Evolutionary conservation across 2,797 vertebrate species (phyloP), one percentile per base, ranked within the genome.

Genomic region (Melanotaenia pygmaea): DNA sequence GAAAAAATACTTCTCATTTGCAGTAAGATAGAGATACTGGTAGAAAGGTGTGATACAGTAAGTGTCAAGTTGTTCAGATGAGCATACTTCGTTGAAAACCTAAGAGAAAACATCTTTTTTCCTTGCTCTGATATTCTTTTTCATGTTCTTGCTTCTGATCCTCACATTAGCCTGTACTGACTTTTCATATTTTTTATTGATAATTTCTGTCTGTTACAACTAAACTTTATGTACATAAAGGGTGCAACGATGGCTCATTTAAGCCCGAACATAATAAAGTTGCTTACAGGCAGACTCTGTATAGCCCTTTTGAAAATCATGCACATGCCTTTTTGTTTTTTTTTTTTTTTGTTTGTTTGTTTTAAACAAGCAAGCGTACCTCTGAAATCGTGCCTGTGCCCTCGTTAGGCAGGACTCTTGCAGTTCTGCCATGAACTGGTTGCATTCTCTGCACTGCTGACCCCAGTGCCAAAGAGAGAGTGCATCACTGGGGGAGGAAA

Each of bases 21-120:
- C 28, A 0, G 11, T 34, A 51, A 70, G 61, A 22, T 59, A 14
- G 20, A 64, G 63, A 62, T 59, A 63, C 18, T 26, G 38, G 67
- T 38, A 61, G 57, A 76, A 70, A 32, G 43, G 38, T 81, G 71
- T 68, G 72, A 83, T 75, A 47, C 72, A 83, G 38, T 64, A 66
- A 79, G 67, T 81, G 79, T 84, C 79, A 82, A 57, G 81, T 75
- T 81, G 74, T 77, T 74, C 74, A 74, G 60, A 73, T 37, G 35
- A 68, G 51, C 26, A 13, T n/a, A 34, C 62, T 64, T 37, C 47
- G 58, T 22, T 30, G 16, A 34, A 38, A 79, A 77, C 50, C 47
- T n/a, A 67, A 80, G 22, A 68, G 22, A 74, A 79, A 72, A 43
- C n/a, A 63, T 58, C n/a, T 69, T 22, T 22, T 9, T 67, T 63